A percentile compares a stretch with the other conserved stretches of the same genome.
phyloP scores from a whole-genome alignment of 2,888 invertebrate genomes.

The Girardia tigrina region DNA sequence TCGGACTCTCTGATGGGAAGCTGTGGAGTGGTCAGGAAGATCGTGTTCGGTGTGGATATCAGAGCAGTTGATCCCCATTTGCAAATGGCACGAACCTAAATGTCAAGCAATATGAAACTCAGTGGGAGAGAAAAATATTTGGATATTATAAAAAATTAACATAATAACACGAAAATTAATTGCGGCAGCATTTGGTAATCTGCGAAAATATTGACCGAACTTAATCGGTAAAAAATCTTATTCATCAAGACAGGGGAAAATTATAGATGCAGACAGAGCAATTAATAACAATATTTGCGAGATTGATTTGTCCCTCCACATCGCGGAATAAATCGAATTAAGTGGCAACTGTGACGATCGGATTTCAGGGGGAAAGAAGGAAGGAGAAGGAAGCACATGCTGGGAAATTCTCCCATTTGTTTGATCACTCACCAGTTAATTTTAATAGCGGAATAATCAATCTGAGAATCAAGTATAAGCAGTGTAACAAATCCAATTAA shows the following conservation, averaged over 20 bases:
- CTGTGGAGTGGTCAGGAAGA: slow-evolving; percentile 31
- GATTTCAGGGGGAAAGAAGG: not conserved
- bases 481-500: not conserved
- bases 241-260: not conserved
- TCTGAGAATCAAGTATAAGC: not conserved
- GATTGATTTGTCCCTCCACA: slow-evolving; percentile 18
- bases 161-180: slow-evolving; percentile 2
- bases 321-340: slow-evolving; percentile 5
- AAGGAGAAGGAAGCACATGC: not conserved
- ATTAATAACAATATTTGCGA: not conserved
- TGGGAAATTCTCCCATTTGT: not conserved
- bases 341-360: slow-evolving; percentile 1
- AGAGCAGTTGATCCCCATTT: slow-evolving; percentile 27
- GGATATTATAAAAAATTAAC: not conserved
- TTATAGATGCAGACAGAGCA: slow-evolving; percentile 8
- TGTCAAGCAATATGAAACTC: slow-evolving; percentile 15
- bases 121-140: slow-evolving; percentile 10
- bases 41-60: slow-evolving; percentile 29
- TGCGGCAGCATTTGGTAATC: not conserved
- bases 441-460: not conserved
- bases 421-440: not conserved
- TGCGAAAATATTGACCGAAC: not conserved
- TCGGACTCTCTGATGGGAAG: not conserved
- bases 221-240: not conserved
- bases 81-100: slow-evolving; percentile 25